A percentile compares a stretch with the other conserved stretches of the same genome.
Evolutionary conservation across 2,797 vertebrate species (phyloP).

Genomic region (Microchirus variegatus): DNA sequence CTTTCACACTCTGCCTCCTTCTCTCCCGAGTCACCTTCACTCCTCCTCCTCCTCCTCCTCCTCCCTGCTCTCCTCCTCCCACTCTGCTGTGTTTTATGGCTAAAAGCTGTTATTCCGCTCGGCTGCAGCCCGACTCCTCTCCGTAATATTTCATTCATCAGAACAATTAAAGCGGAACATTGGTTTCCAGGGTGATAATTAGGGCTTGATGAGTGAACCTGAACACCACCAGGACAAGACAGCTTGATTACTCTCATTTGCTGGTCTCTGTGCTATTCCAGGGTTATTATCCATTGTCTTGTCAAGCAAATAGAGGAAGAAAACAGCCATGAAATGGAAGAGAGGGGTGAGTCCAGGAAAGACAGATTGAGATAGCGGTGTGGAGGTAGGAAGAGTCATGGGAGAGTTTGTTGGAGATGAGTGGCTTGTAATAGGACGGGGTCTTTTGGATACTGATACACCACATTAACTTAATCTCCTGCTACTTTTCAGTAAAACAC

Average conservation of each 20-base stretch:
- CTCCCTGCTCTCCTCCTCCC: slow-evolving; percentile 53
- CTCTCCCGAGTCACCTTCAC: slow-evolving; percentile 75
- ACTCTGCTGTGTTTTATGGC: slow-evolving; percentile 75
- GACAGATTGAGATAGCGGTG: slow-evolving; percentile 63
- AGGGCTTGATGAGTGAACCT: slow-evolving; percentile 84
- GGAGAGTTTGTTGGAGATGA: slow-evolving; percentile 68
- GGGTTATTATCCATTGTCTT: slow-evolving; percentile 83
- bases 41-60: slow-evolving; percentile 61
- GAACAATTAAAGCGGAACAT: slow-evolving; percentile 86
- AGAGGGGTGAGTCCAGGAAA: slow-evolving; percentile 66
- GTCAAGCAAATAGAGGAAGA: slow-evolving; percentile 80
- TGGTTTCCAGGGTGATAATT: slow-evolving; percentile 84
- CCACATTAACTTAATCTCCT: slow-evolving; percentile 71
- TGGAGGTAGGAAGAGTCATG: slow-evolving; percentile 62
- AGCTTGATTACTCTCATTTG: slow-evolving; percentile 85
- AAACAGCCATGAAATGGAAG: slow-evolving; percentile 79
- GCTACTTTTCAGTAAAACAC: slow-evolving; percentile 67
- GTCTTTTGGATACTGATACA: slow-evolving; percentile 71
- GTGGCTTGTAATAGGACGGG: slow-evolving; percentile 72
- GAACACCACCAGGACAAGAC: slow-evolving; percentile 81
- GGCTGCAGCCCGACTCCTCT: slow-evolving; percentile 78
- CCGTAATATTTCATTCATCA: slow-evolving; percentile 85
- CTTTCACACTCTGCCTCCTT: slow-evolving; percentile 36
- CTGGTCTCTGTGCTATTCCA: slow-evolving; percentile 76
- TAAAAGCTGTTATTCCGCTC: slow-evolving; percentile 83